A percentile compares a stretch with the other conserved stretches of the same genome.
These are phyloP conservation scores for Pissodes strobi DNA, from an alignment of 1,140 invertebrate species.

Conservation along the genomic window DNA sequence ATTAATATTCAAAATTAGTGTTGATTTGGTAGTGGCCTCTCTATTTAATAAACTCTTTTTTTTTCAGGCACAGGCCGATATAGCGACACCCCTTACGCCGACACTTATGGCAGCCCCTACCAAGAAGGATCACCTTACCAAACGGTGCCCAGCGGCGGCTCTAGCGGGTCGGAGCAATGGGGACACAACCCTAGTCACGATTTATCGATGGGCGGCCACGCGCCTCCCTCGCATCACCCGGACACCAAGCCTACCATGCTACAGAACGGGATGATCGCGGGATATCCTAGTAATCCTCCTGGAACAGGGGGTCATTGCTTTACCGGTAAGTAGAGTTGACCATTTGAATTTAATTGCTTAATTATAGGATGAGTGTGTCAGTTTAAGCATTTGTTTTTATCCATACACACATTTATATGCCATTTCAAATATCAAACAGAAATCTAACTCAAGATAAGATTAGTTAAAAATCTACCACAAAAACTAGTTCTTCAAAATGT, in stretches of 20 bases:
- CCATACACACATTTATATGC: no score
- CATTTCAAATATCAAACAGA: no score
- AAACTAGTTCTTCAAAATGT: no score
- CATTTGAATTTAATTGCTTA: no score
- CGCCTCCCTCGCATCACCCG: slow-evolving; percentile 56
- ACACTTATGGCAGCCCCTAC: slow-evolving; percentile 69
- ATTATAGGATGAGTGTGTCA: no score
- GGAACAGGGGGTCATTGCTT: slow-evolving; percentile 73
- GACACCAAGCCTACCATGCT: slow-evolving; percentile 73
- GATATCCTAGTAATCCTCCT: slow-evolving; percentile 65
- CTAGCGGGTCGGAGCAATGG: slow-evolving; percentile 61
- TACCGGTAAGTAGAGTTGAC: slow-evolving; percentile 57
- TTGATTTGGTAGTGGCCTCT: no score
- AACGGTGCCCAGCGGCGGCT: slow-evolving; percentile 76
- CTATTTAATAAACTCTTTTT: slow-evolving; percentile 20
- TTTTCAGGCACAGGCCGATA: slow-evolving; percentile 62
- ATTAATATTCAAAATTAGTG: no score
- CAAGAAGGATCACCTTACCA: slow-evolving; percentile 75
- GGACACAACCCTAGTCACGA: slow-evolving; percentile 50
- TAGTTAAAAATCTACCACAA: no score
- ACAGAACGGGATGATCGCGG: slow-evolving; percentile 72
- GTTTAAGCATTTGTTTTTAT: no score
- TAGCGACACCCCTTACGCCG: slow-evolving; percentile 66
- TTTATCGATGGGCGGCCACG: slow-evolving; percentile 51
- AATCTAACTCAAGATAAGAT: no score